A percentile compares a stretch with the other conserved stretches of the same genome.
phyloP scores from a whole-genome alignment of 1,140 invertebrate species.

The Micrasema longulum region DNA sequence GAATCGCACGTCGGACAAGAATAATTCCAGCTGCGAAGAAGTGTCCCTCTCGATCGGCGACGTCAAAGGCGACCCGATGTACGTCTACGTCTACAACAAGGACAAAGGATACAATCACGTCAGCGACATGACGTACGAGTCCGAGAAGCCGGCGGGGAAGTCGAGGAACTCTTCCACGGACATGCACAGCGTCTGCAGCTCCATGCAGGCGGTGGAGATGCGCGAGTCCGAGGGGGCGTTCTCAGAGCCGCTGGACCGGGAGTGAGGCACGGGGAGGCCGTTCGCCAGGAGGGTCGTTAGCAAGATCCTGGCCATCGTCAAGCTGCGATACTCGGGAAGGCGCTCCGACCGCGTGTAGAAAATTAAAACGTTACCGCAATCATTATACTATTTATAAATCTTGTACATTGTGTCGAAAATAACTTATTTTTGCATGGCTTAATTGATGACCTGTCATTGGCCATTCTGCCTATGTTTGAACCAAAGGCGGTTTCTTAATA shows the following conservation, averaged over 20 bases:
- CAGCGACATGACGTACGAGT: too few species aligned
- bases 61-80: background rate
- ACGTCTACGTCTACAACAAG: constrained; percentile 10
- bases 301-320: constrained; percentile 14
- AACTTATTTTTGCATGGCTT: too few species aligned
- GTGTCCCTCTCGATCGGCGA: background rate
- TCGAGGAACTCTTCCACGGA: constrained; percentile 3
- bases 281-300: constrained; percentile 19
- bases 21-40: constrained; percentile 40
- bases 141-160: background rate
- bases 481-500: too few species aligned
- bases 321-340: constrained; percentile 22
- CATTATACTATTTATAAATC: too few species aligned
- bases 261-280: constrained; percentile 28
- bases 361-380: too few species aligned
- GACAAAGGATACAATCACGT: too few species aligned
- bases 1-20: constrained; percentile 11
- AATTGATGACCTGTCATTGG: too few species aligned
- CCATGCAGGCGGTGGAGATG: constrained; percentile 63
- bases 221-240: constrained; percentile 60
- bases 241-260: constrained; percentile 57
- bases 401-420: too few species aligned
- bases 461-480: too few species aligned
- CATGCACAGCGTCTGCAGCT: constrained; percentile 41
- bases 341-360: too few species aligned